phyloP scores from a whole-genome alignment of 2,797 vertebrate genomes.

The Hoplostethus mediterraneus region DNA sequence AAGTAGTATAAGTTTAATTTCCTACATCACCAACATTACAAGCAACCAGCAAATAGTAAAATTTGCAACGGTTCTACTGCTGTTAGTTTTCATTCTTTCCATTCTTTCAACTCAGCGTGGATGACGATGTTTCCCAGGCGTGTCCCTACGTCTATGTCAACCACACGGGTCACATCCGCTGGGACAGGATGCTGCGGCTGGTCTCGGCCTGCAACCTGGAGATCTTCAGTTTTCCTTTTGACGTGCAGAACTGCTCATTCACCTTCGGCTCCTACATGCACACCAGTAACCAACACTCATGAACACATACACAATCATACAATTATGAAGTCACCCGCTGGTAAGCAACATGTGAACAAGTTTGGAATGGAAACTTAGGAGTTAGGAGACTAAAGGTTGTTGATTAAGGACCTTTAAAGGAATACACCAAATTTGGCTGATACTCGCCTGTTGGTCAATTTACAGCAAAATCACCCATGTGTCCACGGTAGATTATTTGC shows the following conservation, averaged over 20 bases:
- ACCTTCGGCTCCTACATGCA: constrained; percentile 86
- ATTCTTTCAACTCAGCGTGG: constrained; percentile 75
- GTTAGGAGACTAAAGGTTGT: no score
- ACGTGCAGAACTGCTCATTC: constrained; percentile 87
- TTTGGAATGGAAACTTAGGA: no score
- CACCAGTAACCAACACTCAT: constrained; percentile 77
- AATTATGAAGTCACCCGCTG: neutral
- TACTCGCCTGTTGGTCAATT: no score
- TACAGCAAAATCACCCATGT: no score
- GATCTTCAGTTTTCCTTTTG: constrained; percentile 88
- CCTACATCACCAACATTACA: no score
- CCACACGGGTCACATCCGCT: constrained; percentile 86
- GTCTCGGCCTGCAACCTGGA: constrained; percentile 86
- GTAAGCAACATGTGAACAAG: neutral
- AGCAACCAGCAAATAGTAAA: no score
- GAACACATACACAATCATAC: neutral
- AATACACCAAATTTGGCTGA: no score
- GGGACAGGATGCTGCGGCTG: constrained; percentile 85
- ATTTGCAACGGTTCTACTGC: no score
- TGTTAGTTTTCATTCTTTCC: neutral
- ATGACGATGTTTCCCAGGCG: constrained; percentile 85
- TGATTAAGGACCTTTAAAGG: no score
- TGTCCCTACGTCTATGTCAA: constrained; percentile 87
- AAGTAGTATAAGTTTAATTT: no score
- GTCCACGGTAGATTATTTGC: no score